Evolutionary conservation across 2,797 vertebrate genomes (phyloP).

Genomic region (Lophius americanus): DNA sequence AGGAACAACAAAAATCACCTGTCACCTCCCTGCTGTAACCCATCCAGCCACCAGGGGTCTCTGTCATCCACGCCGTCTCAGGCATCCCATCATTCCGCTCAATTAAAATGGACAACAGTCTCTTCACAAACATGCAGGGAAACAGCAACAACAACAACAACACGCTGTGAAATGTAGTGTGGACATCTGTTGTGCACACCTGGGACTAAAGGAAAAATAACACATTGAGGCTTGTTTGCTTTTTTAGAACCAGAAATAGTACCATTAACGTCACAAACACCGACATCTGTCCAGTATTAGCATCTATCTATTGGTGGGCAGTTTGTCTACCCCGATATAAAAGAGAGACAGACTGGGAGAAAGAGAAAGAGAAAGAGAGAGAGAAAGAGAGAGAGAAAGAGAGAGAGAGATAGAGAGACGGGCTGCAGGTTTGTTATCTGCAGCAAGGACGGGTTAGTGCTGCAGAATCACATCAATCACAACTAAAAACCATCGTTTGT

Average conservation of each 20-base stretch:
- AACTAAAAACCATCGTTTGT: constrained; percentile 34
- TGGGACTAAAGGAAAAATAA: background rate
- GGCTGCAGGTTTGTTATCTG: constrained; percentile 17
- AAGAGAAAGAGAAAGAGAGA: background rate
- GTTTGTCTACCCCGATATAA: too few relatives aligned
- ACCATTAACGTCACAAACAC: background rate
- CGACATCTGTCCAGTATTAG: background rate
- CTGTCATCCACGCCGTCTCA: constrained; percentile 38
- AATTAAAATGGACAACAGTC: constrained; percentile 57
- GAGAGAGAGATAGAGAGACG: constrained; percentile 6
- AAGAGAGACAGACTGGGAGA: background rate
- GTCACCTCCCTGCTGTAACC: constrained; percentile 41
- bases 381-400: background rate
- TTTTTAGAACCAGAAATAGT: constrained; percentile 3
- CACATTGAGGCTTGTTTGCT: background rate
- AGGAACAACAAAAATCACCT: constrained; percentile 16
- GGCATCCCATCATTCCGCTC: constrained; percentile 58
- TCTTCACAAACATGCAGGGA: constrained; percentile 48
- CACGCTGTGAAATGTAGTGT: constrained; percentile 13
- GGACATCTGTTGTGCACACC: constrained; percentile 5
- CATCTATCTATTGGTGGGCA: background rate
- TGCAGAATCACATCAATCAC: constrained; percentile 42
- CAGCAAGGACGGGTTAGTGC: constrained; percentile 36
- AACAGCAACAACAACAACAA: constrained; percentile 13
- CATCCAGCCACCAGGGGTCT: constrained; percentile 69